Base-by-base conservation (phyloP, 2,888 invertebrate genomes). In the Pollenia angustigena region DNA sequence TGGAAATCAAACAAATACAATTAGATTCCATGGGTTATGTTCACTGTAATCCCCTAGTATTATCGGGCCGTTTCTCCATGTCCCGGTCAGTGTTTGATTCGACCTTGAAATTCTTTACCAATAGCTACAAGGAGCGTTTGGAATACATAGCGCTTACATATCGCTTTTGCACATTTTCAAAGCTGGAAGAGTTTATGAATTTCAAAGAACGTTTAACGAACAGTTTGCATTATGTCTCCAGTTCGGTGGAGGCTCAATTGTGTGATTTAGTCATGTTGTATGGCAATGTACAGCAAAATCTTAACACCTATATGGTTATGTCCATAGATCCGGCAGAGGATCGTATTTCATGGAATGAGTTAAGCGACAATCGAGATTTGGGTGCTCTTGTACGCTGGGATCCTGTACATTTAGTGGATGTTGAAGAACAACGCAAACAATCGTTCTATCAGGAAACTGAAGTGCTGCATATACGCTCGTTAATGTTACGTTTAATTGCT, bases 1-100 rank as follows among this genome's bases (percentile, higher is more conserved):
- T 99, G 91, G 98, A 99, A 91, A 95, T 98, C 82, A 99, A 99
- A 93, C 98, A 99, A 93, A 96, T 99, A 89, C 98, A 98, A 93
- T 94, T 98, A 91, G 98, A 98, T 93, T 97, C 98, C 0, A 94
- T 99, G 92, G 98, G 98, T 88, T 97, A 97, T 94, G 94, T 97
- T 86, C 96, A 97, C 93, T 95, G 96, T 88, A 96, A 96, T 88
- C 95, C 97, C 75, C 94, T 98, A 80, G 95, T 96, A 23, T 95
- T 96, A 10, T 95, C 95, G 54, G 97, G 97, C 9, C 95, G 97
- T 64, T 95, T 96, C 89, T 94, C 95, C 1, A 94, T 96, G 23
- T 96, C 97, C 16, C 94, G 96, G 76, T 94, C 95, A 81, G 94
- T 97, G 86, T 95, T 96, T 87, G 96, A 97, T 72, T 94, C 95